phyloP scores from a whole-genome alignment of 2,888 invertebrate genomes.

The Euplagia quadripunctaria region DNA sequence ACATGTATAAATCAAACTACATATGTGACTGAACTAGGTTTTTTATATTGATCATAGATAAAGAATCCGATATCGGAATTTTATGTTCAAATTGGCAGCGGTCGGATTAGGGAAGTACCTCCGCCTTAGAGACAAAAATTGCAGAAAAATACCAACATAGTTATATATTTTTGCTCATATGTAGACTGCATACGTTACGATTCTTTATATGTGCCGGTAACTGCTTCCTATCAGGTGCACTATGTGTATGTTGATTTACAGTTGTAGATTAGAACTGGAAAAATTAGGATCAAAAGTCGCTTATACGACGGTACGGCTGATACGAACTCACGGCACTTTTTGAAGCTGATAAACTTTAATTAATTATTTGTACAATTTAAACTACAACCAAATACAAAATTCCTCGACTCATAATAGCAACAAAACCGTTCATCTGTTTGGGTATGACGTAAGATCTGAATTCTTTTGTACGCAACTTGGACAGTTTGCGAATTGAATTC shows the following conservation, averaged over 20 bases:
- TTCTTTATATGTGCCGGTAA: no score
- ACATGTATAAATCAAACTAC: no score
- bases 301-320: background rate
- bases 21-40: background rate
- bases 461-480: constrained; percentile 36
- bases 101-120: no score
- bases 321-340: background rate
- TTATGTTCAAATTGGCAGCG: no score
- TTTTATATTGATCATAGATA: background rate
- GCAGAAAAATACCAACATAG: no score
- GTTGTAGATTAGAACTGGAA: no score
- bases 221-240: no score
- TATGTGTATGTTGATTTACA: no score
- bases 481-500: constrained; percentile 48
- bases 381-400: background rate
- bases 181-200: no score
- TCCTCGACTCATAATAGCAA: constrained; percentile 12
- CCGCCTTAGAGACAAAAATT: no score
- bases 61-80: background rate
- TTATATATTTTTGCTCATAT: no score
- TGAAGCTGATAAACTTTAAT: background rate
- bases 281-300: no score
- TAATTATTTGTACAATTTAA: constrained; percentile 1
- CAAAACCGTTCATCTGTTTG: constrained; percentile 25
- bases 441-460: constrained; percentile 21